Evolutionary conservation across 2,888 invertebrate species (phyloP), one percentile per base, ranked within the genome.

Genomic region (Sicus ferrugineus): DNA sequence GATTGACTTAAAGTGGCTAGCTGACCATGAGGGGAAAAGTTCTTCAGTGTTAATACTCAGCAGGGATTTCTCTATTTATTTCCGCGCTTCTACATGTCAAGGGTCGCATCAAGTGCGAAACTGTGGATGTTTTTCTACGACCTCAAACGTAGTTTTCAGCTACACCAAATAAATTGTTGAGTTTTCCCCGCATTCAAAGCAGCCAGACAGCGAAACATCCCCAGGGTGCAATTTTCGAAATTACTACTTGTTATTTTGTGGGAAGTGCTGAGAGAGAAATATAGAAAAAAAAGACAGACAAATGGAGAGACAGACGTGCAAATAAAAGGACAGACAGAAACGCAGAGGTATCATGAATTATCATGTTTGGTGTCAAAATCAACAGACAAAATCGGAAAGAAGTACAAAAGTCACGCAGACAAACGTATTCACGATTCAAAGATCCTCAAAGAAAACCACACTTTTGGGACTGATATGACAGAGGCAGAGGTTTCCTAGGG

Each of bases 191-290:
- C 26, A 42, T 26, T 11, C 21, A 23, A 26, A 19, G 0, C 21
- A 21, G 42, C 19, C 42, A 23, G 5, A 38, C 61, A 59, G 16
- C 19, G n/a, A 59, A 30, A 23, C 70, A 65, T 77, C 80, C 75
- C 80, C 56, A 50, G 83, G 75, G 83, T 80, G 78, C 75, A 74
- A 80, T 83, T 77, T 75, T 68, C 66, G 76, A 81, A 82, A 83
- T 83, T 78, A 76, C 76, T 75, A 75, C 73, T 75, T 73, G 74
- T 77, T 77, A 76, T 76, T 76, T 76, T 75, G 72, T 73, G 67
- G 69, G 23, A 16, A 21, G 42, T 30, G 38, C 21, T 46, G 42
- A 42, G 54, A 26, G n/a, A 23, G 7, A 48, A 23, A 19, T n/a
- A 23, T 46, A 34, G 2, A 58, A 11, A 38, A 38, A 38, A 6